Conservation (phyloP, 1,140 invertebrate genomes). For the Plutomurus gul region DNA sequence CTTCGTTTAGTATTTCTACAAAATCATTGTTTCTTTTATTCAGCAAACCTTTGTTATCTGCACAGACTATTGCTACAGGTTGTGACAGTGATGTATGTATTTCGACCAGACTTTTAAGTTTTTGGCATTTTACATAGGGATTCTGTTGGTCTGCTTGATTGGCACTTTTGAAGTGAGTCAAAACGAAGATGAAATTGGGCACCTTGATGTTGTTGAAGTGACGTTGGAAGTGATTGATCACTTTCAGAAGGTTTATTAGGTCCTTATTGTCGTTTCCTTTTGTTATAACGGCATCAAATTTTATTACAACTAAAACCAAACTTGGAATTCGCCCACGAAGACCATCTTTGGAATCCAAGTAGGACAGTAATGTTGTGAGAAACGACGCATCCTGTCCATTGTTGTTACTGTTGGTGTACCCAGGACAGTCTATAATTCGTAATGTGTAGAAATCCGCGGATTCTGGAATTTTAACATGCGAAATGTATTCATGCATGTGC, state of each 20-base stretch:
- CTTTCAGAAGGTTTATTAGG: constrained; percentile 30
- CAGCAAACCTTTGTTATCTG: not conserved
- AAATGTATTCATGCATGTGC: constrained; percentile 33
- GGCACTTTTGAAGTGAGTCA: constrained; percentile 30
- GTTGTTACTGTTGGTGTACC: constrained; percentile 14
- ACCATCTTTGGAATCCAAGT: constrained; percentile 19
- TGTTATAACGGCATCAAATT: not conserved
- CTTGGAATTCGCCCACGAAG: constrained; percentile 18
- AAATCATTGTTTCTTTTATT: not conserved
- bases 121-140: constrained; percentile 6
- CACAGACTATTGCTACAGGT: not conserved
- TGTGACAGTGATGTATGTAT: constrained; percentile 2
- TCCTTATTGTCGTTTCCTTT: not conserved
- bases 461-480: constrained; percentile 27
- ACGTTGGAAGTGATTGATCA: constrained; percentile 24
- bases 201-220: constrained; percentile 24
- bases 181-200: constrained; percentile 33
- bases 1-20: constrained; percentile 25
- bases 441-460: constrained; percentile 4
- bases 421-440: constrained; percentile 32
- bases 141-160: not conserved
- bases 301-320: constrained; percentile 21
- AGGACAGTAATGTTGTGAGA: not conserved
- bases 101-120: not conserved
- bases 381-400: not conserved